Evolutionary conservation across 1,140 invertebrate genomes (phyloP).

Genomic region (Drosophila kikkawai): DNA sequence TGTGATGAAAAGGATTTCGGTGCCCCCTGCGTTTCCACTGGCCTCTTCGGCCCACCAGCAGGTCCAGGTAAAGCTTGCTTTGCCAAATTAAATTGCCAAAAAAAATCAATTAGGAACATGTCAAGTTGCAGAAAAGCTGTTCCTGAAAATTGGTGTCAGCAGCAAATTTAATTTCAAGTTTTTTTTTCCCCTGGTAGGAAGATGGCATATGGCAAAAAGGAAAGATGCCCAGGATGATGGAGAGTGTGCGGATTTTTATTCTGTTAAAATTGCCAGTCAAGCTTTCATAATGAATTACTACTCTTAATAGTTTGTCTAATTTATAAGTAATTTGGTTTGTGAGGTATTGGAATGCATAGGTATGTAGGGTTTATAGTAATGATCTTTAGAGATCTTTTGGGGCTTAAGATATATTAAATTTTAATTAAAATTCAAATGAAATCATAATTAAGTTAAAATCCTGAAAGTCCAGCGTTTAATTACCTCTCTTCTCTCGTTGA

Average conservation of each 20-base stretch:
- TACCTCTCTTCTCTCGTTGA: neutral
- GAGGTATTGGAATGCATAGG: no score
- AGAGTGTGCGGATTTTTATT: neutral
- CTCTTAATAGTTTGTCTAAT: neutral
- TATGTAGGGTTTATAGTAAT: neutral
- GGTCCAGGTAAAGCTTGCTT: slow-evolving; percentile 54
- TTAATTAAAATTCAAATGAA: no score
- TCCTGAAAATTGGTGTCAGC: slow-evolving; percentile 79
- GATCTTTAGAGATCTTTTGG: no score
- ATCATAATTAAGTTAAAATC: no score
- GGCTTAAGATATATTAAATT: no score
- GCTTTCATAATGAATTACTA: neutral
- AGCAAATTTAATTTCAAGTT: slow-evolving; percentile 78
- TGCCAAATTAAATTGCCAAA: slow-evolving; percentile 83
- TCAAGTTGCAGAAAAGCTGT: slow-evolving; percentile 81
- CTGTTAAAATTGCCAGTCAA: no score
- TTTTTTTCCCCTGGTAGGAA: slow-evolving; percentile 8
- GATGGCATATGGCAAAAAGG: slow-evolving; percentile 17
- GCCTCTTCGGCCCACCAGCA: slow-evolving; percentile 35
- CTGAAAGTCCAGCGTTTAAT: neutral
- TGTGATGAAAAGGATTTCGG: slow-evolving; percentile 79
- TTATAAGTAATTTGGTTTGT: no score
- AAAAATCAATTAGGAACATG: slow-evolving; percentile 84
- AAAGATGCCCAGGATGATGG: slow-evolving; percentile 2
- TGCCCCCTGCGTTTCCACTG: slow-evolving; percentile 59